Conservation (phyloP, 2,113 vertebrate genomes). For the Coptodon rendalli region DNA sequence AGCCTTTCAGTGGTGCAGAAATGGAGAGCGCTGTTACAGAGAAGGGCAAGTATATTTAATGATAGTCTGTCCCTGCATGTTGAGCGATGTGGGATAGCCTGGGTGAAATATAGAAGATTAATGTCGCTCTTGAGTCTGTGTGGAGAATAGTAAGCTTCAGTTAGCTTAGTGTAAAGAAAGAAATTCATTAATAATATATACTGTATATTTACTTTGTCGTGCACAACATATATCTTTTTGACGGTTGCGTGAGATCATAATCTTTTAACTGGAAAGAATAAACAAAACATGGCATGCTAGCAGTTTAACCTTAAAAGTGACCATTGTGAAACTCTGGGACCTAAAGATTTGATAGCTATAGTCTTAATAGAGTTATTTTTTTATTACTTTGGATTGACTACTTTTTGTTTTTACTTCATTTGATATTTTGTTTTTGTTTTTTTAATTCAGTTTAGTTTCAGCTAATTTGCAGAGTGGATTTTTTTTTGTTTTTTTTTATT, state of each 20-base stretch:
- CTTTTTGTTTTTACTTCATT: background rate
- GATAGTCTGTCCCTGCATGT: background rate
- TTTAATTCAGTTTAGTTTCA: background rate
- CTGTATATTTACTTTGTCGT: background rate
- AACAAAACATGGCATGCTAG: background rate
- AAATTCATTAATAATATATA: background rate
- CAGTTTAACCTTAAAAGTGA: background rate
- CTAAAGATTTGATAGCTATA: background rate
- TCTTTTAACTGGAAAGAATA: background rate
- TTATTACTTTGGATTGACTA: background rate
- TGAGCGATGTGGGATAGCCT: background rate
- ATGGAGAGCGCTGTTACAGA: background rate
- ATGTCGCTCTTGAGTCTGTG: background rate
- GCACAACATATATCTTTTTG: background rate
- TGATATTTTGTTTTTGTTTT: fast-evolving
- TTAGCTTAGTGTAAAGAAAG: background rate
- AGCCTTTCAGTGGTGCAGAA: background rate
- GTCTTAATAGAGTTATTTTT: background rate
- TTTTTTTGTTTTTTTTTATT: background rate
- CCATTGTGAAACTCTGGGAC: background rate
- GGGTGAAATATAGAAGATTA: background rate
- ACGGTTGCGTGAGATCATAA: background rate
- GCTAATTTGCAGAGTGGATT: background rate
- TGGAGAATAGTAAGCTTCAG: background rate
- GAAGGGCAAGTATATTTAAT: slow-evolving; percentile 31